Conservation (phyloP, 2,113 vertebrate genomes). For the Zeus faber region DNA sequence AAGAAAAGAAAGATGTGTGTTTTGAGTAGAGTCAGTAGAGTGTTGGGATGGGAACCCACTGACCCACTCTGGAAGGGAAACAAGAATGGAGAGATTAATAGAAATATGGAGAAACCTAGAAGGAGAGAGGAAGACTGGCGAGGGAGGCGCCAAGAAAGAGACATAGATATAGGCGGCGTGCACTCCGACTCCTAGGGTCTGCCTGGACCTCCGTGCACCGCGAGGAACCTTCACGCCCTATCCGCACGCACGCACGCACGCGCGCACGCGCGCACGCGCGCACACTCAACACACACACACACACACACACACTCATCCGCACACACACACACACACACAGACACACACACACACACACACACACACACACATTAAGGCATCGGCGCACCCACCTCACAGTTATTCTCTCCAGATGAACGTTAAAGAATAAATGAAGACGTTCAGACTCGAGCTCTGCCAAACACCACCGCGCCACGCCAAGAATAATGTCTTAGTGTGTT, state of each 20-base stretch:
- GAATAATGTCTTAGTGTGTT: constrained; percentile 59
- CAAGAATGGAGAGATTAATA: too few species aligned
- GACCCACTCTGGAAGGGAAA: too few species aligned
- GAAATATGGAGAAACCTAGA: too few species aligned
- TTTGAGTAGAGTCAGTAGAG: too few species aligned
- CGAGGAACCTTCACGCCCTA: too few species aligned
- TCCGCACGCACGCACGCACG: constrained; percentile 13
- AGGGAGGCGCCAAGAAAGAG: too few species aligned
- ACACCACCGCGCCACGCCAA: constrained; percentile 42
- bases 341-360: constrained; percentile 15
- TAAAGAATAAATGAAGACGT: constrained; percentile 34
- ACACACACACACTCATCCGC: constrained; percentile 3
- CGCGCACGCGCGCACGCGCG: constrained; percentile 2
- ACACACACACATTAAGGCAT: constrained; percentile 19
- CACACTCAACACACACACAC: constrained; percentile 4
- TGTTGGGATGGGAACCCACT: too few species aligned
- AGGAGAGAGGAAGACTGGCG: too few species aligned
- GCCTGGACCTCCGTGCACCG: too few species aligned
- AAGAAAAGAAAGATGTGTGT: too few species aligned
- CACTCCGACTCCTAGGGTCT: too few species aligned
- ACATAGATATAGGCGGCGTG: too few species aligned
- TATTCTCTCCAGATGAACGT: constrained; percentile 39
- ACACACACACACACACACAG: constrained; percentile 9
- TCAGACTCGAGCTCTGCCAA: constrained; percentile 36
- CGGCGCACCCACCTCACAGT: constrained; percentile 10